Evolutionary conservation across 64 coral and sea anemone genomes (phyloP), one percentile per base, ranked within the genome.

Genomic region (Stichodactyla mertensii): DNA sequence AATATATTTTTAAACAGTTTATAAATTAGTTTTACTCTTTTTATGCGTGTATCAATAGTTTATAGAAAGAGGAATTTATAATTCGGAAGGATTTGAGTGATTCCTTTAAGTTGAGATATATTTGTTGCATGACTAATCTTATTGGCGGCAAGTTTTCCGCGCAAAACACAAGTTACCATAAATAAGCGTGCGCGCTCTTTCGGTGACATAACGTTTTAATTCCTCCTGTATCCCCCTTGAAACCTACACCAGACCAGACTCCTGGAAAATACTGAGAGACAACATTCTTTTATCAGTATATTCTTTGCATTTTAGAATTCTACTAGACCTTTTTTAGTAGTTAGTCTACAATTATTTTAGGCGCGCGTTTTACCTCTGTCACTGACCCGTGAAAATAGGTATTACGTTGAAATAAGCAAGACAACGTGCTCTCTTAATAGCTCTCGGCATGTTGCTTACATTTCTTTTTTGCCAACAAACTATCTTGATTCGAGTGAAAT

Each of bases 341-440:
- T 58, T 11, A 58, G 14, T 9, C 9, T 58, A 58, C 8, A 58
- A 74, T 74, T 31, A 74, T 74, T 74, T 81, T 81, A 53, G 78
- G 78, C 78, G 78, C 78, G 78, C 36, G 16, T 54, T 54, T 52
- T 54, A 55, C 54, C 15, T 5, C 13, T 52, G 6, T 12, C 78
- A 81, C 10, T 81, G 78, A 81, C 78, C 78, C 78, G 51, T 81
- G 53, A 81, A 81, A 81, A 14, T 36, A 6, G 23, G 11, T 14
- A n/a, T 81, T 81, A 16, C 12, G 5, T 52, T 78, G 16, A 23
- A n/a, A 78, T 1, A 45, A 4, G 36, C 36, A 45, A 45, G 36
- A 45, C 36, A 45, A 45, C 36, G 36, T 45, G 36, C 36, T 45
- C 36, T 45, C 36, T 45, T 45, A 45, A 45, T 45, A 45, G 36